Conservation (phyloP, 2,797 vertebrate species). For the Natrix natrix region DNA sequence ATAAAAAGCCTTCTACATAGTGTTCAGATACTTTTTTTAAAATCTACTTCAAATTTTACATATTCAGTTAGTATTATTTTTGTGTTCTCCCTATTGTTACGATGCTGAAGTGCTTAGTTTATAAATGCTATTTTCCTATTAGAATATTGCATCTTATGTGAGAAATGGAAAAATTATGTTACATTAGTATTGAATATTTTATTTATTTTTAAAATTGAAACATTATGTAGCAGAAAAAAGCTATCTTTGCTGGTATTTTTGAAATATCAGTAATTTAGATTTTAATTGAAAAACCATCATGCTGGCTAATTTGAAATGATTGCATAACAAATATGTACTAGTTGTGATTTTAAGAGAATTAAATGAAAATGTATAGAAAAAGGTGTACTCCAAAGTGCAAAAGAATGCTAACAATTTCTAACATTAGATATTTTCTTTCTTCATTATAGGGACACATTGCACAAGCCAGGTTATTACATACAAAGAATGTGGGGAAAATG, state of each 20-base stretch:
- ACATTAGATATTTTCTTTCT: neutral
- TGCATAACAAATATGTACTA: neutral
- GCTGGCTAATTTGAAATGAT: neutral
- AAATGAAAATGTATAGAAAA: neutral
- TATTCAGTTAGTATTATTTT: neutral
- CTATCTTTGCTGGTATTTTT: neutral
- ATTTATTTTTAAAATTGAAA: neutral
- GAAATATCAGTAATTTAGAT: neutral
- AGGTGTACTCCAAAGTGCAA: neutral
- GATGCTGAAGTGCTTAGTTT: neutral
- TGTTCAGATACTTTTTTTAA: neutral
- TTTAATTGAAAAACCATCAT: neutral
- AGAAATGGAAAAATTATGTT: neutral
- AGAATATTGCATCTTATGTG: neutral
- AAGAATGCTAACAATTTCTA: neutral
- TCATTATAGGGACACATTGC: slow-evolving; percentile 68
- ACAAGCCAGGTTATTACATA: slow-evolving; percentile 65
- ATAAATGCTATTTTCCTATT: neutral
- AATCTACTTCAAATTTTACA: neutral
- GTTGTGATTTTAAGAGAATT: neutral
- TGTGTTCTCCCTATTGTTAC: neutral
- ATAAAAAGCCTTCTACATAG: neutral
- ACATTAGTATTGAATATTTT: neutral
- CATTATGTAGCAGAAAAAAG: neutral
- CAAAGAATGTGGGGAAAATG: slow-evolving; percentile 70